Evolutionary conservation across 2,113 vertebrate species (phyloP).

Genomic region (Tauraco erythrolophus): DNA sequence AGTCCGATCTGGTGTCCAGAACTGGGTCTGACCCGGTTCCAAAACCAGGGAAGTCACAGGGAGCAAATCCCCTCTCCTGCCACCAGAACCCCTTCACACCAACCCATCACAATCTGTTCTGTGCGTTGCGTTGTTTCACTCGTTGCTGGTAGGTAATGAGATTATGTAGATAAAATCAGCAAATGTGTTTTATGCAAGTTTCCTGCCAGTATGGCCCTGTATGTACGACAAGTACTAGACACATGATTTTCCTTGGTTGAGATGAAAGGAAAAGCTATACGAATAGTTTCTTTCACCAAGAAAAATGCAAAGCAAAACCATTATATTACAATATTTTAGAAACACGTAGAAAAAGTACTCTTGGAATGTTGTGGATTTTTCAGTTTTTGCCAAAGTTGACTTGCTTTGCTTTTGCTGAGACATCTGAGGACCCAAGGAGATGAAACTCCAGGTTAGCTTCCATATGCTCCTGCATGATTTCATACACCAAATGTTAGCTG

Average conservation of each 20-base stretch:
- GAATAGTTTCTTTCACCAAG: neutral
- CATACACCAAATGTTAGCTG: neutral
- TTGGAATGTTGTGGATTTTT: neutral
- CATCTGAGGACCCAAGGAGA: neutral
- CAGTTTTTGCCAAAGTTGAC: neutral
- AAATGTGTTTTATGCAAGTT: neutral
- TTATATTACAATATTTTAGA: neutral
- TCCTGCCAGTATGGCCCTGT: neutral
- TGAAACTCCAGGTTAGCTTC: neutral
- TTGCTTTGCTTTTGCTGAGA: neutral
- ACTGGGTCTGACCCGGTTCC: too few relatives aligned
- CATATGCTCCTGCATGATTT: neutral
- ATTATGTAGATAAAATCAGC: constrained; percentile 23
- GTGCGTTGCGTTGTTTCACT: neutral
- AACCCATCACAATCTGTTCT: too few relatives aligned
- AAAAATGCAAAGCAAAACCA: neutral
- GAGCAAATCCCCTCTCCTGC: too few relatives aligned
- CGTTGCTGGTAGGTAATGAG: neutral
- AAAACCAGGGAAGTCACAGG: too few relatives aligned
- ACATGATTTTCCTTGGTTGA: neutral
- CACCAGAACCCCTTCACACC: too few relatives aligned
- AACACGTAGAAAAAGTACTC: neutral
- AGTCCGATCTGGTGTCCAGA: too few relatives aligned
- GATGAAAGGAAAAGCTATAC: neutral
- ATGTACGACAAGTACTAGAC: neutral